Conservation (phyloP, 2,113 vertebrate species). For the Paedocypris sp. region DNA sequence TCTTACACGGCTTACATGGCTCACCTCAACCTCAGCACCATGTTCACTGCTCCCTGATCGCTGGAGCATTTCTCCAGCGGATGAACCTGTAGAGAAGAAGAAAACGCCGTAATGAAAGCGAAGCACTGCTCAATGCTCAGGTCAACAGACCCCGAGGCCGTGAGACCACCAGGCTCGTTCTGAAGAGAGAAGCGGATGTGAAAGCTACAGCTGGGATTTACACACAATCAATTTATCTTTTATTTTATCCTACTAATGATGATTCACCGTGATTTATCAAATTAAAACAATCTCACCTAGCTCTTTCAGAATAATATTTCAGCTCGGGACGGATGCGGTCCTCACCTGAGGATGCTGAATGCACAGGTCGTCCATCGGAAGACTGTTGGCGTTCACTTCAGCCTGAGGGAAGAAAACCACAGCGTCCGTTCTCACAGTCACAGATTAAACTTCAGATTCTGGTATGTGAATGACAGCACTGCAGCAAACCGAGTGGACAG, state of each 20-base stretch:
- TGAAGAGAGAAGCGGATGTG: not conserved
- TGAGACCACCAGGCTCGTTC: not conserved
- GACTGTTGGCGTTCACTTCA: constrained; percentile 61
- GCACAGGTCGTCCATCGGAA: constrained; percentile 70
- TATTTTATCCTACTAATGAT: too few species aligned
- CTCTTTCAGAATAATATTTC: constrained; percentile 34
- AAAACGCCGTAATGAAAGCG: not conserved
- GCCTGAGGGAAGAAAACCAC: constrained; percentile 48
- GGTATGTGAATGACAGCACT: too few species aligned
- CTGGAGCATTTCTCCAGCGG: constrained; percentile 63
- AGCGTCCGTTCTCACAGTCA: too few species aligned
- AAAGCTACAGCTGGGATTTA: too few species aligned
- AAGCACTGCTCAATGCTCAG: not conserved
- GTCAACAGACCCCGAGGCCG: not conserved
- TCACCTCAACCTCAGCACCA: constrained; percentile 95
- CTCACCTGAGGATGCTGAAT: constrained; percentile 72
- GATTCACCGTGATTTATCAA: too few species aligned
- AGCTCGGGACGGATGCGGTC: constrained; percentile 4
- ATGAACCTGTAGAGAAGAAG: constrained; percentile 61
- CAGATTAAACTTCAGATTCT: too few species aligned
- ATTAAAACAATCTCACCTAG: too few species aligned
- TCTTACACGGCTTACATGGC: constrained; percentile 43
- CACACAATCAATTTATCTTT: too few species aligned
- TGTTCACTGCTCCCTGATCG: constrained; percentile 77
- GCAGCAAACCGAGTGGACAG: too few species aligned